Percentiles rank a stretch among this genome's conserved stretches.
phyloP scores from a whole-genome alignment of 2,113 vertebrate genomes.

The Pycnonotus jocosus region DNA sequence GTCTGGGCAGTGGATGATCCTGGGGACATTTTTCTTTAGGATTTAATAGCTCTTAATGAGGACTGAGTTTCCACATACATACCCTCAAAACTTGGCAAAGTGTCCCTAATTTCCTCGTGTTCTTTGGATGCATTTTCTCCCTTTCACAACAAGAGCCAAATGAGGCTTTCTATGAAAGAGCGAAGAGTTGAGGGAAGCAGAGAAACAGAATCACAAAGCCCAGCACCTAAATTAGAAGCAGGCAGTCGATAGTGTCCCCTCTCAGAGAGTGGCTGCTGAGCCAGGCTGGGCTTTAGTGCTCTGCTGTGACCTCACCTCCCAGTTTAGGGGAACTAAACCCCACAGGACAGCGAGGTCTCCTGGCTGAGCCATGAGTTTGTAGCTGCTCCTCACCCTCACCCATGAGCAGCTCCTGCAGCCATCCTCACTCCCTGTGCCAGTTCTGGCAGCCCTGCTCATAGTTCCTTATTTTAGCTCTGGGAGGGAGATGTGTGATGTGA shows the following conservation, averaged over 20 bases:
- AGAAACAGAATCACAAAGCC: not conserved
- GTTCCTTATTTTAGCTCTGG: not conserved
- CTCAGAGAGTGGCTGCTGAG: not conserved
- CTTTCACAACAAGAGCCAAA: not conserved
- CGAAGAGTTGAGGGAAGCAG: not conserved
- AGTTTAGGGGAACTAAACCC: not conserved
- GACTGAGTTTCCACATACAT: not conserved
- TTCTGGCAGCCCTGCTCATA: not conserved
- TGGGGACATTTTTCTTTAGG: not conserved
- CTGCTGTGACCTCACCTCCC: not conserved
- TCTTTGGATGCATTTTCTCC: not conserved
- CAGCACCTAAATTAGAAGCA: not conserved
- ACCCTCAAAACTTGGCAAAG: not conserved
- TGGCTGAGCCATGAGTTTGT: not conserved
- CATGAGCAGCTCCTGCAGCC: not conserved
- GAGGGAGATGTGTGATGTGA: not conserved
- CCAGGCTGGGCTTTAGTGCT: not conserved
- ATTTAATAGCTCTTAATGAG: not conserved
- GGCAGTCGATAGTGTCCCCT: not conserved
- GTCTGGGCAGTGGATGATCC: not conserved
- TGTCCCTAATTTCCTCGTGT: not conserved
- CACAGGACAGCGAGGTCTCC: accelerated
- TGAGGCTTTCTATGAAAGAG: not conserved
- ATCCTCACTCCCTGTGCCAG: not conserved
- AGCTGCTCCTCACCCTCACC: not conserved